Base-by-base conservation (phyloP, 2,888 invertebrate genomes). In the Mythimna ferrago region DNA sequence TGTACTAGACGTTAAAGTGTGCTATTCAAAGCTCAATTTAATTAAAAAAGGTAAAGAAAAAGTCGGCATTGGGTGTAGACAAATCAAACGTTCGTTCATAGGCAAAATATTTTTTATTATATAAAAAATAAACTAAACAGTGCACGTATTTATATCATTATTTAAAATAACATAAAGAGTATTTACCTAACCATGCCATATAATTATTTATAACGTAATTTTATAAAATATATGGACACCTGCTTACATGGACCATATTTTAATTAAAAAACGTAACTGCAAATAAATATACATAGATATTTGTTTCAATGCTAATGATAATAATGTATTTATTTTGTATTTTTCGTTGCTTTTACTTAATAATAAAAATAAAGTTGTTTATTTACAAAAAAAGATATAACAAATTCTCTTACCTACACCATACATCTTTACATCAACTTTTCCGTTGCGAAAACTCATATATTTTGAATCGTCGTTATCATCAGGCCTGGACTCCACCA, bases 51-150 rank as follows among this genome's bases (percentile, higher is more conserved):
- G 2, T 3, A 3, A 44, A 44, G 11, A 41, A 44, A 44, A 44
- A 44, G 48, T 14, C 6, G 0, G 48, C 14, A 48, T 10, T 44
- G 11, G 48, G 48, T 48, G 6, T 26, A 6, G 32, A 6, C 26
- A 54, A 82, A 68, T 67, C 51, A 84, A 78, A 75, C 32, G 16
- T 19, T 48, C 53, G 41, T 44, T 54, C 16, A 63, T 78, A 87
- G 81, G 87, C 88, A 89, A 90, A 89, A 89, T 90, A 89, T 74
- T 87, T 85, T 86, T 83, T 90, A 86, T 85, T 83, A 83, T 82
- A 79, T 75, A 82, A 83, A 83, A 80, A 75, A 75, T 73, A 78
- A 81, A 80, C 57, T 62, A 77, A 76, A 80, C 63, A 71, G 67
- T 80, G 78, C 76, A 80, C 75, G 75, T 66, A 66, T 76, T 67